phyloP scores from a whole-genome alignment of 2,888 invertebrate species.

The Iphiclides podalirius region DNA sequence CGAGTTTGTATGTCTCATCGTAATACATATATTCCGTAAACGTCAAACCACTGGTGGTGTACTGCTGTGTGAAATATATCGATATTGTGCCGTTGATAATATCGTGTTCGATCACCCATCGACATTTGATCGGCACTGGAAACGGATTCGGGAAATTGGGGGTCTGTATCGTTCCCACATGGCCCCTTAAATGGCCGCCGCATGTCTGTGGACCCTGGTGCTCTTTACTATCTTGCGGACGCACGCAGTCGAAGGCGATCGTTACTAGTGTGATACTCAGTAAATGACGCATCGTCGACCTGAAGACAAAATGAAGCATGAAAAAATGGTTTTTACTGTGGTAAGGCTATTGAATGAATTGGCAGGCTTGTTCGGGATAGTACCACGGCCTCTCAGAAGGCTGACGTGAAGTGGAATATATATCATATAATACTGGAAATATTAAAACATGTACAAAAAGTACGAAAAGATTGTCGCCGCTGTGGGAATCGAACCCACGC shows the following conservation, averaged over 20 bases:
- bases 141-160: slow-evolving; percentile 92
- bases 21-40: slow-evolving; percentile 89
- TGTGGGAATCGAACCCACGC: no score
- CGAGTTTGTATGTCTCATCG: slow-evolving; percentile 84
- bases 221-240: slow-evolving; percentile 51
- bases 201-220: slow-evolving; percentile 76
- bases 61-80: slow-evolving; percentile 93
- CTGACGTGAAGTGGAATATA: no score
- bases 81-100: slow-evolving; percentile 88
- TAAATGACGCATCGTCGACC: slow-evolving; percentile 55
- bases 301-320: slow-evolving; percentile 34
- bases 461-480: no score
- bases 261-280: slow-evolving; percentile 57
- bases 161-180: slow-evolving; percentile 87
- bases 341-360: no score
- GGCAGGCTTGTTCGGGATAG: background rate
- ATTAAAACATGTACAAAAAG: no score
- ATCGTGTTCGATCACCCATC: slow-evolving; percentile 92
- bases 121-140: slow-evolving; percentile 89
- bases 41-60: slow-evolving; percentile 87
- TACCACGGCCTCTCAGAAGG: no score
- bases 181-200: slow-evolving; percentile 83
- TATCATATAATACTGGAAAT: no score
- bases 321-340: no score
- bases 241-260: slow-evolving; percentile 45